A percentile compares a stretch with the other conserved stretches of the same genome.
Evolutionary conservation across 2,888 invertebrate species (phyloP).

Genomic region (Falcaria lacertinaria): DNA sequence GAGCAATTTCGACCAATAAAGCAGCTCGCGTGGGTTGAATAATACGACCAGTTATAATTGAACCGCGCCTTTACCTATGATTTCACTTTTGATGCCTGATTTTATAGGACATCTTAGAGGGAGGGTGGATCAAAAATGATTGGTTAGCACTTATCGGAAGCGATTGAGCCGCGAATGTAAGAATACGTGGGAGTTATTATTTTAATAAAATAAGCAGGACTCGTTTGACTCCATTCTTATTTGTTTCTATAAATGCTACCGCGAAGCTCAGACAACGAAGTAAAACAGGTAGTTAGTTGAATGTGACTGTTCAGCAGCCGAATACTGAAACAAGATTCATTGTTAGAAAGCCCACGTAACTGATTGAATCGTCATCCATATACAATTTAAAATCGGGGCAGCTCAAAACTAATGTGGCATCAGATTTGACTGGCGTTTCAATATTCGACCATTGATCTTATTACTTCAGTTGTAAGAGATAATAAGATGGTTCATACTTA

Average conservation of each 20-base stretch:
- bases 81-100: conserved; percentile 13
- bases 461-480: too few relatives aligned
- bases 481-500: too few relatives aligned
- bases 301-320: not conserved
- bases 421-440: too few relatives aligned
- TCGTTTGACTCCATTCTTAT: conserved; percentile 29
- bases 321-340: not conserved
- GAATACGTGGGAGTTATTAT: conserved; percentile 59
- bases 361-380: too few relatives aligned
- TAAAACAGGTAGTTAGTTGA: not conserved
- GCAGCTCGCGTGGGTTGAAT: conserved; percentile 62
- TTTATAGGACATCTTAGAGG: conserved; percentile 8
- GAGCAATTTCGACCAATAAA: conserved; percentile 76
- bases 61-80: conserved; percentile 30
- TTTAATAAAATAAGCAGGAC: conserved; percentile 46
- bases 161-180: conserved; percentile 55
- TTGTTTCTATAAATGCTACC: conserved; percentile 12
- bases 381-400: too few relatives aligned
- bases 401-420: too few relatives aligned
- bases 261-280: conserved; percentile 13
- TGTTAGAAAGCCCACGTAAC: too few relatives aligned
- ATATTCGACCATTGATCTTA: too few relatives aligned
- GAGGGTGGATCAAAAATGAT: conserved; percentile 21
- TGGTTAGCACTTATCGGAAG: conserved; percentile 39
- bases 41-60: conserved; percentile 46